Percentiles rank a stretch among this genome's conserved stretches.
Evolutionary conservation across 2,888 invertebrate genomes (phyloP).

Genomic region (Ommatoiulus sabulosus): DNA sequence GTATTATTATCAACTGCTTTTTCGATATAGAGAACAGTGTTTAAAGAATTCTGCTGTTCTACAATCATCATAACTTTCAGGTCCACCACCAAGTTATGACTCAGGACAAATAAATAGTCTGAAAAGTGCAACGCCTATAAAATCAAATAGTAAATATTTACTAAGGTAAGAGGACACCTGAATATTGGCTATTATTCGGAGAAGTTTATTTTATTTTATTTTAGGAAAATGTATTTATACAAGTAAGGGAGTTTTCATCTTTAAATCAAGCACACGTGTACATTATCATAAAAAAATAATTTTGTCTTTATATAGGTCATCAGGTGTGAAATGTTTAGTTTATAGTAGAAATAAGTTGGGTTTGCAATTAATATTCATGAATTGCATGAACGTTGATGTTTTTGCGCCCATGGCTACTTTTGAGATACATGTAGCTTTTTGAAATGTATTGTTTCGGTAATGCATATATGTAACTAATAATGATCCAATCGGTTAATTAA

Average conservation of each 20-base stretch:
- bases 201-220: background rate
- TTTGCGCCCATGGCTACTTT: no score
- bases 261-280: background rate
- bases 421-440: no score
- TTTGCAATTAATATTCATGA: background rate
- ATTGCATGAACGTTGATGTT: no score
- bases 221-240: background rate
- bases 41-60: background rate
- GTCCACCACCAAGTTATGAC: slow-evolving; percentile 53
- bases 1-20: no score
- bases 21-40: background rate
- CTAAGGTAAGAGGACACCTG: slow-evolving; percentile 30
- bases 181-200: background rate
- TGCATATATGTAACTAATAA: no score
- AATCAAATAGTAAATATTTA: slow-evolving; percentile 54
- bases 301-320: background rate
- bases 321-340: background rate
- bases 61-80: slow-evolving; percentile 30
- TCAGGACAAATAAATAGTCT: slow-evolving; percentile 48
- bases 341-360: background rate
- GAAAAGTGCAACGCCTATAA: slow-evolving; percentile 49
- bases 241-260: background rate
- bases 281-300: background rate
- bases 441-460: no score
- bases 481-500: no score